Percentiles rank a stretch among this genome's conserved stretches.
phyloP scores from a whole-genome alignment of 2,888 invertebrate species.

The Gymnoscelis rufifasciata region DNA sequence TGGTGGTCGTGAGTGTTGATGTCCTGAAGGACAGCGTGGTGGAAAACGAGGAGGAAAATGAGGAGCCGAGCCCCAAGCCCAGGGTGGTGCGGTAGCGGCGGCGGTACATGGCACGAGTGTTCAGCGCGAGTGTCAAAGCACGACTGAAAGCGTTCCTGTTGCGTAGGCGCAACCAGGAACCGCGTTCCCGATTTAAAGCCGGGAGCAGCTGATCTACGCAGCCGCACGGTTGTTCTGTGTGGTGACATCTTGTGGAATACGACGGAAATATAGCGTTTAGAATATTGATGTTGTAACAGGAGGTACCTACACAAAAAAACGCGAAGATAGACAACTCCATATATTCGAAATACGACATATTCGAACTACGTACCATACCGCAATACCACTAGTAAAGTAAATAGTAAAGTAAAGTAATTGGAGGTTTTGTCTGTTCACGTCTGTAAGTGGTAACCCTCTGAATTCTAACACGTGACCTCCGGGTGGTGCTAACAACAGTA shows the following conservation, averaged over 20 bases:
- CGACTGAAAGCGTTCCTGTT: conserved; percentile 43
- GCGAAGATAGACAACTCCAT: no score
- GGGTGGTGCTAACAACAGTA: no score
- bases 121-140: conserved; percentile 46
- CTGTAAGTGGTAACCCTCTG: no score
- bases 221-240: background rate
- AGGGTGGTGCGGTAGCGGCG: conserved; percentile 72
- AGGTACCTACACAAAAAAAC: no score
- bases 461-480: no score
- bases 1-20: conserved; percentile 37
- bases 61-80: conserved; percentile 66
- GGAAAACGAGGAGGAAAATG: conserved; percentile 62
- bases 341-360: no score
- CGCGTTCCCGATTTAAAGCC: conserved; percentile 60
- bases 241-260: conserved; percentile 25
- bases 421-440: no score
- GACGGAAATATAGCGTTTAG: no score
- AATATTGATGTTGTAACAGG: no score
- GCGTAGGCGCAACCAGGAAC: conserved; percentile 70
- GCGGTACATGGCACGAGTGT: conserved; percentile 60
- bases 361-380: no score
- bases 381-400: no score
- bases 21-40: conserved; percentile 65
- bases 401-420: no score
- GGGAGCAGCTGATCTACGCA: conserved; percentile 40